Conservation (phyloP, 1,140 invertebrate genomes). For the Ceratina japonica region DNA sequence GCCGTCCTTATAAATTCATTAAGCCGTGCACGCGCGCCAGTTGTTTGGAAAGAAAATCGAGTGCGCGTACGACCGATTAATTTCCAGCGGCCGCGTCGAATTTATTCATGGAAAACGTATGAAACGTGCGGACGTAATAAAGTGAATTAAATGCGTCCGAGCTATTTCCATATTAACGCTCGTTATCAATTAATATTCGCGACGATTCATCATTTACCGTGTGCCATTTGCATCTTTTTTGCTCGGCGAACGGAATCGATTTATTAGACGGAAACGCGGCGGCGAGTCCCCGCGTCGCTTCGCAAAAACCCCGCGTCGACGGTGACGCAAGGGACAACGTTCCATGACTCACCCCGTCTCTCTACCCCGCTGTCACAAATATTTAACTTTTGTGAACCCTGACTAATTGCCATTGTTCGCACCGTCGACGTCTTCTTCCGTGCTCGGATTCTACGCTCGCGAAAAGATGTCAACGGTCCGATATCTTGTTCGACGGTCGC, state of each 20-base stretch:
- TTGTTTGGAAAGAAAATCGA: background rate
- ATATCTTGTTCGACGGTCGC: constrained; percentile 39
- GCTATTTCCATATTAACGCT: background rate
- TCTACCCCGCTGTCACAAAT: background rate
- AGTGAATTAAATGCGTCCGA: too few species aligned
- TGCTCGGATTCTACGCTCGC: background rate
- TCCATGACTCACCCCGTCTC: constrained; percentile 13
- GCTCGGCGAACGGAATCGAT: constrained; percentile 11
- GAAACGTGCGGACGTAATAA: too few species aligned
- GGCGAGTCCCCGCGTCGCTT: constrained; percentile 11
- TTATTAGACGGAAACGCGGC: constrained; percentile 33
- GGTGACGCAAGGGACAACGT: constrained; percentile 15
- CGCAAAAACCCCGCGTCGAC: constrained; percentile 15
- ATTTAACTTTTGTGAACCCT: background rate
- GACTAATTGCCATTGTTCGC: background rate
- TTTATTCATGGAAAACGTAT: too few species aligned
- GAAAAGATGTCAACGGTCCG: constrained; percentile 29
- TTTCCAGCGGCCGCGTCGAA: too few species aligned
- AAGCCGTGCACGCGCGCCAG: background rate
- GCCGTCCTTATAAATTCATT: background rate
- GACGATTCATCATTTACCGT: constrained; percentile 1
- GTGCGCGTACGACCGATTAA: too few species aligned
- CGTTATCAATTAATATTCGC: background rate
- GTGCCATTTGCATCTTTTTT: constrained; percentile 14
- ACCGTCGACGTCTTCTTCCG: too few species aligned